Evolutionary conservation across 2,888 invertebrate species (phyloP), one percentile per base, ranked within the genome.

Genomic region (Cerceris ruficornis): DNA sequence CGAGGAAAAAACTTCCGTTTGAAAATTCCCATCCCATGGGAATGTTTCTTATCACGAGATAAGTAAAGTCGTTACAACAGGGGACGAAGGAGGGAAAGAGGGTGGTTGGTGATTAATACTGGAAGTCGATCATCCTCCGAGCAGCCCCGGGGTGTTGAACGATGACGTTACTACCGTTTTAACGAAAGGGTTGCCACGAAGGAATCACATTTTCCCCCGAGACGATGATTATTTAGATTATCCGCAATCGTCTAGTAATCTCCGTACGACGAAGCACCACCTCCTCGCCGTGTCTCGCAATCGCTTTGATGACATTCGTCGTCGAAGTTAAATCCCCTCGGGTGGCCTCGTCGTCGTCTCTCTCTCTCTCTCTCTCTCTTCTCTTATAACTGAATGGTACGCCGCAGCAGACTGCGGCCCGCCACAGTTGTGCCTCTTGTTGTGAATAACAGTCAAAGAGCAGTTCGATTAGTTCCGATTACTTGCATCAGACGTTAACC

Each of bases 131-230:
- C 80, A 65, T 67, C 60, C 46, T 55, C 60, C 46, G 42, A 49
- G 50, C 60, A 49, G 69, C 77, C 62, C 11, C 54, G 52, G 75
- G 81, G 59, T 61, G 59, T 79, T 83, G 69, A 79, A 15, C 83
- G 85, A 89, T 86, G 82, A 84, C 81, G 81, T 87, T 88, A 85
- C 86, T 88, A 84, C 83, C 87, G 83, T 81, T 88, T 89, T 90
- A 88, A 89, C 88, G 88, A 88, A 88, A 88, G 87, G 84, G 69
- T 83, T 67, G 70, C 59, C 69, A 41, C 64, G 64, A 65, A 80
- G 74, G 78, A 69, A 68, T 78, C 79, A 66, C 78, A 55, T 74
- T 74, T 60, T 68, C 70, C 79, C 74, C 65, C 57, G 77, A 78
- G 75, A 81, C 80, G 66, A 82, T 80, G 84, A 87, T 87, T 86